Percentiles rank a stretch among this genome's conserved stretches.
Evolutionary conservation across 2,888 invertebrate genomes (phyloP).

Genomic region (Troides helena): DNA sequence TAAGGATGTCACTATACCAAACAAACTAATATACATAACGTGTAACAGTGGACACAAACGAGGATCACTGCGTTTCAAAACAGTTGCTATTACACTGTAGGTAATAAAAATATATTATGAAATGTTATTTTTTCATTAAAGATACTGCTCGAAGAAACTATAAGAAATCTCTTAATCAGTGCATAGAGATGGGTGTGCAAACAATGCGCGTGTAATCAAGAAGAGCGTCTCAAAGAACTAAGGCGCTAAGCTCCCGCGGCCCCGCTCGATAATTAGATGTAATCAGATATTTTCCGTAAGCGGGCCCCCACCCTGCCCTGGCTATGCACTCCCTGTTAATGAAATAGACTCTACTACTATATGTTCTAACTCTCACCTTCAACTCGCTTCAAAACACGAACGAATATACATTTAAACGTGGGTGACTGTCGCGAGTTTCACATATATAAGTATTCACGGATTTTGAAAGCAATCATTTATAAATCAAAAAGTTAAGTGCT

Average conservation of each 20-base stretch:
- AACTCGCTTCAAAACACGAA: constrained; percentile 23
- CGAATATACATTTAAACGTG: background rate
- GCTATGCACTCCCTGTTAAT: constrained; percentile 67
- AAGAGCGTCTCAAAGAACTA: constrained; percentile 42
- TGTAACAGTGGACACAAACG: too few relatives aligned
- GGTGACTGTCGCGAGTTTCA: too few relatives aligned
- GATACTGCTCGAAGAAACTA: background rate
- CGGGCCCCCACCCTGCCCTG: constrained; percentile 54
- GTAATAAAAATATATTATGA: background rate
- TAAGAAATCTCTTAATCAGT: constrained; percentile 36
- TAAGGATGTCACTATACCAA: too few relatives aligned
- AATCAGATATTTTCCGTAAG: constrained; percentile 79
- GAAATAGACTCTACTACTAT: constrained; percentile 52
- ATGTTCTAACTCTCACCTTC: constrained; percentile 30
- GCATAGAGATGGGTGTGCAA: constrained; percentile 37
- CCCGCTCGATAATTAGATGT: constrained; percentile 75
- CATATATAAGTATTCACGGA: background rate
- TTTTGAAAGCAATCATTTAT: background rate
- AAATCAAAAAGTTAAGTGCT: too few relatives aligned
- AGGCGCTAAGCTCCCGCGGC: constrained; percentile 47
- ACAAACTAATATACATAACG: too few relatives aligned
- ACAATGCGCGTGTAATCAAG: constrained; percentile 69
- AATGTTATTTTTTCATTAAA: background rate
- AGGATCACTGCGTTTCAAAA: too few relatives aligned
- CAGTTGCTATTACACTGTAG: too few relatives aligned